Conservation (phyloP, 2,888 invertebrate genomes). For the Poecilobothrus nobilitatus region DNA sequence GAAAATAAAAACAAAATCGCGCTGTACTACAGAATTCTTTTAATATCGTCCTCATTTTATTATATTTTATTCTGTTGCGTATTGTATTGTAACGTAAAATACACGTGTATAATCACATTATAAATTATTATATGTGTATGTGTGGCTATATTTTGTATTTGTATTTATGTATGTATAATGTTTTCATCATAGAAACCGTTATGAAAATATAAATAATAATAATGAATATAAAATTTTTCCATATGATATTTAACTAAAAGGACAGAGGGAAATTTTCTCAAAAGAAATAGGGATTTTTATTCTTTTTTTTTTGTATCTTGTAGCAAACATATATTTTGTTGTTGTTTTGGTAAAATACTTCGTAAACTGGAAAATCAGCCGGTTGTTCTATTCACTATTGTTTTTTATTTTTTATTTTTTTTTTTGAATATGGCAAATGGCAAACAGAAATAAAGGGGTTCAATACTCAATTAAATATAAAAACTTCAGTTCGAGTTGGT, state of each 20-base stretch:
- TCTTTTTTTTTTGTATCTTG: no score
- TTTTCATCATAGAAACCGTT: neutral
- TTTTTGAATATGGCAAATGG: neutral
- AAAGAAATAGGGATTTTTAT: no score
- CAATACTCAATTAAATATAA: neutral
- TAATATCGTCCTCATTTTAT: neutral
- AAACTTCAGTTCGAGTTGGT: constrained; percentile 1
- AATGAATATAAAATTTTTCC: neutral
- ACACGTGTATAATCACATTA: neutral
- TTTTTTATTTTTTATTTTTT: neutral
- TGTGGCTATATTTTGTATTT: neutral
- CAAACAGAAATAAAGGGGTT: neutral
- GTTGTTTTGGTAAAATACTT: no score
- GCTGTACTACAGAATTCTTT: neutral
- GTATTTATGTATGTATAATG: neutral
- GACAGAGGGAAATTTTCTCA: neutral
- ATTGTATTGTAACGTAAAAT: neutral
- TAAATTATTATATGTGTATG: neutral
- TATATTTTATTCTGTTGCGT: neutral
- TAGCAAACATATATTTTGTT: no score
- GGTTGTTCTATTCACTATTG: neutral
- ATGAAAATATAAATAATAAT: neutral
- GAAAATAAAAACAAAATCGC: no score
- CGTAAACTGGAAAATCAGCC: no score
- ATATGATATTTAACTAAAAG: neutral